A percentile compares a stretch with the other conserved stretches of the same genome.
phyloP scores from a whole-genome alignment of 2,888 invertebrate species.

The Fragum whitleyi region DNA sequence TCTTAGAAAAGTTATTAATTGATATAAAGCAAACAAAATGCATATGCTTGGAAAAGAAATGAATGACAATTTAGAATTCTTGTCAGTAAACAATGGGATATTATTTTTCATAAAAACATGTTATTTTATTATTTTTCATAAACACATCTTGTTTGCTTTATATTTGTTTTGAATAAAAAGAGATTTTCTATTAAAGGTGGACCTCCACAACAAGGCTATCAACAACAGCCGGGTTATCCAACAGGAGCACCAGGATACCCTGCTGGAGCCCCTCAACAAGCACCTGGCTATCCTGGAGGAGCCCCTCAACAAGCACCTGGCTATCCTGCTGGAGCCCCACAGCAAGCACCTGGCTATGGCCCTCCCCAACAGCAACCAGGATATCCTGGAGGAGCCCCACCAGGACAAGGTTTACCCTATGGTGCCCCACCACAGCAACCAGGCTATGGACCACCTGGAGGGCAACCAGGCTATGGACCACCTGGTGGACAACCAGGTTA shows the following conservation, averaged over 20 bases:
- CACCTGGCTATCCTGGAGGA: constrained; percentile 25
- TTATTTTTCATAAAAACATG: no score
- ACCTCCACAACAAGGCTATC: constrained; percentile 38
- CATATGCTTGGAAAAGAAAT: no score
- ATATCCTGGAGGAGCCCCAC: constrained; percentile 50
- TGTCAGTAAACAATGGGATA: no score
- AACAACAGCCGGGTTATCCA: constrained; percentile 53
- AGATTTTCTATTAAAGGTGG: constrained; percentile 33
- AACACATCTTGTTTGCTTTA: not conserved
- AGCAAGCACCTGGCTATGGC: constrained; percentile 39
- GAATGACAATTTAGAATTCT: no score
- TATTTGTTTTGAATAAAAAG: not conserved
- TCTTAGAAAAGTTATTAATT: no score
- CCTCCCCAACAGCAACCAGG: constrained; percentile 52
- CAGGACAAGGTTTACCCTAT: constrained; percentile 32
- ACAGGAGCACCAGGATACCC: constrained; percentile 44
- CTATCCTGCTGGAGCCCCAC: constrained; percentile 48
- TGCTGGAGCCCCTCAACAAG: constrained; percentile 25
- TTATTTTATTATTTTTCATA: no score
- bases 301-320: constrained; percentile 47
- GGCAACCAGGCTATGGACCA: constrained; percentile 37
- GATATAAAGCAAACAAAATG: no score
- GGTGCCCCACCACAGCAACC: constrained; percentile 34
- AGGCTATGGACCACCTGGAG: constrained; percentile 31
- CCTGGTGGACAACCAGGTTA: constrained; percentile 24